phyloP scores from a whole-genome alignment of 2,888 invertebrate species.

The Cephus runcator region DNA sequence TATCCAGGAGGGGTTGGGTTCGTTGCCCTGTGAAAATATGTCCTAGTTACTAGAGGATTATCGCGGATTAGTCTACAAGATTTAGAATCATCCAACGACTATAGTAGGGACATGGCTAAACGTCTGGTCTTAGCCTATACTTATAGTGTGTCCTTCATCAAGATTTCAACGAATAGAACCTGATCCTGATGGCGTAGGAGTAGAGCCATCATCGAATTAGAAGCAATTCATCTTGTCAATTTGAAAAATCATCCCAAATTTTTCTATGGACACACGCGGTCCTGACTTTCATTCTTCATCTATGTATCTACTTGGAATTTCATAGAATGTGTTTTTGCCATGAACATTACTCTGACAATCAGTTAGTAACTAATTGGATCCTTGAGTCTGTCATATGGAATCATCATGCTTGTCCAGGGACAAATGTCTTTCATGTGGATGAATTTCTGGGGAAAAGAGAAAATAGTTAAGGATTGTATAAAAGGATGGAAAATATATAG shows the following conservation, averaged over 20 bases:
- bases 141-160: slow-evolving; percentile 38
- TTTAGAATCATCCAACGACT: slow-evolving; percentile 48
- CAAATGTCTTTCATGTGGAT: not conserved
- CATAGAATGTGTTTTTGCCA: not conserved
- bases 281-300: not conserved
- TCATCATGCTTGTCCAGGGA: not conserved
- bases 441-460: slow-evolving; percentile 7
- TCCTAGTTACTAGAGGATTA: slow-evolving; percentile 56
- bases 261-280: not conserved
- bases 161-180: slow-evolving; percentile 10
- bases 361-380: not conserved
- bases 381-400: not conserved
- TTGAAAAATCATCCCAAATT: not conserved
- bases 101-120: slow-evolving; percentile 35
- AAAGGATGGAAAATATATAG: not conserved
- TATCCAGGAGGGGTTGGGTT: slow-evolving; percentile 24
- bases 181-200: not conserved
- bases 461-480: not conserved
- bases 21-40: slow-evolving; percentile 49
- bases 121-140: slow-evolving; percentile 41
- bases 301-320: not conserved
- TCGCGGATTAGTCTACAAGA: slow-evolving; percentile 50
- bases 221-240: not conserved
- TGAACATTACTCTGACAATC: too few species aligned
- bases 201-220: not conserved